Percentiles rank a stretch among this genome's conserved stretches.
Evolutionary conservation across 2,797 vertebrate species (phyloP).

Genomic region (Pangasius sanitwongsei): DNA sequence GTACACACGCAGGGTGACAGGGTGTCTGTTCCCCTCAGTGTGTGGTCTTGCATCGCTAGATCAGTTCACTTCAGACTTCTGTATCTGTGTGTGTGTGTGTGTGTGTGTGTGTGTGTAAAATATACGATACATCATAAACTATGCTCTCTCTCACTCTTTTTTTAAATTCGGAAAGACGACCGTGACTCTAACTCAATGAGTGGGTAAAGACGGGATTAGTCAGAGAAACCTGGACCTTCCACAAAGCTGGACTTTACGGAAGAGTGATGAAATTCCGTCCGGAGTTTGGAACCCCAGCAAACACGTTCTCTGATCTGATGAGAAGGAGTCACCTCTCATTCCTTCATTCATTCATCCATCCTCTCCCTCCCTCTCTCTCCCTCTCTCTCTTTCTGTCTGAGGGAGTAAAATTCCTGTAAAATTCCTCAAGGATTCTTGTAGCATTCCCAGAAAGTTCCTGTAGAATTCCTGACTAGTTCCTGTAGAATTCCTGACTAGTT

Average conservation of each 20-base stretch:
- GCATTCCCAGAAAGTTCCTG: too few relatives aligned
- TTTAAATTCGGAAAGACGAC: not conserved
- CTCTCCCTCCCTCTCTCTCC: too few relatives aligned
- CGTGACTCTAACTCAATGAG: not conserved
- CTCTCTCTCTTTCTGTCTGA: too few relatives aligned
- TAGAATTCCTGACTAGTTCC: too few relatives aligned
- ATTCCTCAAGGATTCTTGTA: too few relatives aligned
- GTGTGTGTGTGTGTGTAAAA: not conserved
- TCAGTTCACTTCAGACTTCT: not conserved
- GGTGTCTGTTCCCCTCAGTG: not conserved
- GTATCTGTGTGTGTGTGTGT: not conserved
- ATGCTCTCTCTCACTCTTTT: not conserved
- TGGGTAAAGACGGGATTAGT: not conserved
- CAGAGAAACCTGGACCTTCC: not conserved
- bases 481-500: too few relatives aligned
- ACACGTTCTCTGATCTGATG: too few relatives aligned
- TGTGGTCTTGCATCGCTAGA: not conserved
- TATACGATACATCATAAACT: not conserved
- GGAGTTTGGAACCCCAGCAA: too few relatives aligned
- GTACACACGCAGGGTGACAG: not conserved
- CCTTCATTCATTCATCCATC: too few relatives aligned
- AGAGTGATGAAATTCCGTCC: not conserved
- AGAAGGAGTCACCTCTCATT: too few relatives aligned
- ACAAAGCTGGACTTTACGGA: not conserved
- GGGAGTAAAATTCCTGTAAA: too few relatives aligned